These are phyloP conservation scores for Acromyrmex charruanus DNA, from an alignment of 1,140 invertebrate species.

Conservation along the genomic window DNA sequence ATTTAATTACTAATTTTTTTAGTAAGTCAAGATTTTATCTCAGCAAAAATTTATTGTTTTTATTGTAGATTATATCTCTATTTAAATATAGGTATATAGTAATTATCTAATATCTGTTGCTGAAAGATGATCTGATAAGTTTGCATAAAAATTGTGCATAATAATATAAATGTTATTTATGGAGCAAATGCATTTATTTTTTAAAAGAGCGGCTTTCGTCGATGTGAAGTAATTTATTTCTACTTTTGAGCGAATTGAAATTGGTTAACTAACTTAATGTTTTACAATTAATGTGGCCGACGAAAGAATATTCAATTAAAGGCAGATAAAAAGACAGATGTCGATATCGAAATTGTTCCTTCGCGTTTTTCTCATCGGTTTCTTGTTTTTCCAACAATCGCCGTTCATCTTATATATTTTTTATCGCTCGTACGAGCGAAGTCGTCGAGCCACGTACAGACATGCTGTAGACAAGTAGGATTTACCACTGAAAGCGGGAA, in stretches of 20 bases:
- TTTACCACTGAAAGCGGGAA: constrained; percentile 13
- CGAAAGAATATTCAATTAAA: constrained; percentile 48
- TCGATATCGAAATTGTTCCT: constrained; percentile 51
- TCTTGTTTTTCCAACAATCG: neutral
- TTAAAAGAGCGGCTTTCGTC: neutral
- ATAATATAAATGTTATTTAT: constrained; percentile 18
- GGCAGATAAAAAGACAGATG: constrained; percentile 39
- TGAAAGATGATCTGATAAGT: neutral
- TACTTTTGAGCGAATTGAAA: constrained; percentile 22
- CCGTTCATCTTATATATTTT: neutral
- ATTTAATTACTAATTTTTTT: neutral
- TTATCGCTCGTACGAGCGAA: neutral
- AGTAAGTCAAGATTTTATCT: neutral
- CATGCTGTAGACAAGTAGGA: constrained; percentile 48
- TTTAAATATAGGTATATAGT: neutral
- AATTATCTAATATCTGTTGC: neutral
- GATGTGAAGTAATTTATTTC: constrained; percentile 31
- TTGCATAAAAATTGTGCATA: neutral
- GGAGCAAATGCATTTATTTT: neutral
- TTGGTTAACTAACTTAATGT: constrained; percentile 43
- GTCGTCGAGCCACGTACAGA: constrained; percentile 11
- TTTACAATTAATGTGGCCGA: constrained; percentile 27
- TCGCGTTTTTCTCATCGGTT: constrained; percentile 1
- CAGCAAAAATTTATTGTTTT: neutral
- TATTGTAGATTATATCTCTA: neutral